Evolutionary conservation across 1,140 invertebrate species (phyloP), one percentile per base, ranked within the genome.

Genomic region (Drosophila parvula): DNA sequence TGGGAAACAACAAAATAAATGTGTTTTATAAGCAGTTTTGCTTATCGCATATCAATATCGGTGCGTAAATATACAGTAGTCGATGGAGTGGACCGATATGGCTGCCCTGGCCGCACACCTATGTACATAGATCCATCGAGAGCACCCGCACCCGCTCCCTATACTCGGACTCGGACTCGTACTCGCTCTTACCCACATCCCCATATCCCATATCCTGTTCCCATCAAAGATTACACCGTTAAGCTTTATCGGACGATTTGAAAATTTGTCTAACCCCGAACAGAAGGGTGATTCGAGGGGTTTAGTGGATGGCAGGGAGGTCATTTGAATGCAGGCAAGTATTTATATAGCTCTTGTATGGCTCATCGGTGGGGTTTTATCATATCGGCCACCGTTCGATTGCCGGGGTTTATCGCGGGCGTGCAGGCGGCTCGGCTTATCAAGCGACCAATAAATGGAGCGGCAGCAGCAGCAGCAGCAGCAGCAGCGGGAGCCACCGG

Each of bases 31-130:
- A 89, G 84, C 85, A 84, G 73, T 84, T 83, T 83, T 78, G 83
- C 84, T 89, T 89, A 89, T 88, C 83, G 79, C 84, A 84, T 84
- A 89, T 84, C 84, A 89, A 88, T 89, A 89, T 84, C 86, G 85
- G 88, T 84, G 84, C 78, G 84, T 89, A 89, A 89, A 89, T 89
- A 89, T 89, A 89, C 84, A 89, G 84, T 89, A 89, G 84, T 90
- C 84, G 84, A 89, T 89, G 81, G 81, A 70, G 70, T 71, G 63
- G 40, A 38, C 71, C 77, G 84, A 86, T 86, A 86, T 76, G 51
- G 40, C n/a, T n/a, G n/a, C 38, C 30, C 53, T 41, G 47, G 36
- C 27, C 44, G 55, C 51, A 43, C 78, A 69, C 50, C 81, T 83
- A 79, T 71, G 81, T 77, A 84, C 73, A 84, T 44, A 84, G 40